phyloP scores from a whole-genome alignment of 2,113 vertebrate species.

The Aphyosemion australe region DNA sequence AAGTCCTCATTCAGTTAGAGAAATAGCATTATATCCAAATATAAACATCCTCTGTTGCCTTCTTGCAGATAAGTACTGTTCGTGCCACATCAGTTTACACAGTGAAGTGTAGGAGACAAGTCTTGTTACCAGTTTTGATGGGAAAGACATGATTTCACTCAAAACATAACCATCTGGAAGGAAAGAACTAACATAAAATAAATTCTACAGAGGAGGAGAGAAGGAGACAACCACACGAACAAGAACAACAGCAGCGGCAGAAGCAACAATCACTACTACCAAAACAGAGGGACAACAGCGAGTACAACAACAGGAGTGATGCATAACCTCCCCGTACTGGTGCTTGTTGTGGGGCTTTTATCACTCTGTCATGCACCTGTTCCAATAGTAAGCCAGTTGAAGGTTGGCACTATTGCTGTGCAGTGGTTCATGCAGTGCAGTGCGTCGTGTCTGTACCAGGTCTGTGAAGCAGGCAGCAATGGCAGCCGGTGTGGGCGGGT shows the following conservation, averaged over 20 bases:
- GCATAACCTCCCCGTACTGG: constrained; percentile 96
- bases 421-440: constrained; percentile 89
- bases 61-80: constrained; percentile 43
- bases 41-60: constrained; percentile 41
- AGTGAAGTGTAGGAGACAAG: constrained; percentile 57
- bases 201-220: constrained; percentile 64
- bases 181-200: constrained; percentile 65
- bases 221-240: constrained; percentile 81
- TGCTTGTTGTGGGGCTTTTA: constrained; percentile 99
- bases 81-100: constrained; percentile 61
- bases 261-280: constrained; percentile 79
- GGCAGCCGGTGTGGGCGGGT: constrained; percentile 80
- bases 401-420: constrained; percentile 83
- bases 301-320: constrained; percentile 85
- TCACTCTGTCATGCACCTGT: constrained; percentile 97
- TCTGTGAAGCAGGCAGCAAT: constrained; percentile 86
- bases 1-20: background rate
- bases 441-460: constrained; percentile 81
- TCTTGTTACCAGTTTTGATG: constrained; percentile 66
- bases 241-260: constrained; percentile 79
- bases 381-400: constrained; percentile 83
- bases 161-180: constrained; percentile 72
- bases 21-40: constrained; percentile 13
- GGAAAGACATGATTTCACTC: constrained; percentile 70
- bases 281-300: constrained; percentile 80